phyloP scores from a whole-genome alignment of 1,140 invertebrate genomes.

The Cataglyphis hispanica region DNA sequence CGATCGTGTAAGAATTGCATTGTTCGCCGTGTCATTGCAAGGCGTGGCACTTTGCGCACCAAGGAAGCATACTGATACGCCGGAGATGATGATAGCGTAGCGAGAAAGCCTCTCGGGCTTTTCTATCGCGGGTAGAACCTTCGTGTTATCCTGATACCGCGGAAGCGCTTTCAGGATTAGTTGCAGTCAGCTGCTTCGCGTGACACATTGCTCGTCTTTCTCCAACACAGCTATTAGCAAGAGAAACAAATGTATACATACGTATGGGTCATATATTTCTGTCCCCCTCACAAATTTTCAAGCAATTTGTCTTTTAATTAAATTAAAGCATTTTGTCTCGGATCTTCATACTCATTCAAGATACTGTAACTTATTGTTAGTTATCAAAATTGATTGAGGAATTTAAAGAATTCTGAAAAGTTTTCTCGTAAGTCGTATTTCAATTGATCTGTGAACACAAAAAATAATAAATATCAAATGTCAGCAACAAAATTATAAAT shows the following conservation, averaged over 20 bases:
- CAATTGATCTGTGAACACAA: background rate
- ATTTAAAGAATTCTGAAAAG: background rate
- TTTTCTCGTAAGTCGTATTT: background rate
- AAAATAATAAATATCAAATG: background rate
- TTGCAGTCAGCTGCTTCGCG: constrained; percentile 46
- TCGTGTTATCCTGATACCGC: constrained; percentile 51
- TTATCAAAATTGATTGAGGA: background rate
- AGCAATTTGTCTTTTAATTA: background rate
- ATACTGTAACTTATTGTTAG: background rate
- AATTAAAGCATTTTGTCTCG: background rate
- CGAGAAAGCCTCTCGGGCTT: constrained; percentile 43
- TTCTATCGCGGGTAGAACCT: constrained; percentile 32
- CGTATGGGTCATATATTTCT: background rate
- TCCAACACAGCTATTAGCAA: background rate
- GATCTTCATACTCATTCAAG: background rate
- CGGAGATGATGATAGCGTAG: constrained; percentile 63
- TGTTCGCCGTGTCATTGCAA: constrained; percentile 67
- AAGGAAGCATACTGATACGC: constrained; percentile 66
- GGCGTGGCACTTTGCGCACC: constrained; percentile 74
- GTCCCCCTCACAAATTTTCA: background rate
- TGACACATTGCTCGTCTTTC: constrained; percentile 29
- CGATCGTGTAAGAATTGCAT: constrained; percentile 66
- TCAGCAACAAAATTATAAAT: background rate
- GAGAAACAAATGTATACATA: background rate
- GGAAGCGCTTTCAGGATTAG: constrained; percentile 56